Evolutionary conservation across 2,113 vertebrate genomes (phyloP).

Genomic region (Nyctibius bracteatus): DNA sequence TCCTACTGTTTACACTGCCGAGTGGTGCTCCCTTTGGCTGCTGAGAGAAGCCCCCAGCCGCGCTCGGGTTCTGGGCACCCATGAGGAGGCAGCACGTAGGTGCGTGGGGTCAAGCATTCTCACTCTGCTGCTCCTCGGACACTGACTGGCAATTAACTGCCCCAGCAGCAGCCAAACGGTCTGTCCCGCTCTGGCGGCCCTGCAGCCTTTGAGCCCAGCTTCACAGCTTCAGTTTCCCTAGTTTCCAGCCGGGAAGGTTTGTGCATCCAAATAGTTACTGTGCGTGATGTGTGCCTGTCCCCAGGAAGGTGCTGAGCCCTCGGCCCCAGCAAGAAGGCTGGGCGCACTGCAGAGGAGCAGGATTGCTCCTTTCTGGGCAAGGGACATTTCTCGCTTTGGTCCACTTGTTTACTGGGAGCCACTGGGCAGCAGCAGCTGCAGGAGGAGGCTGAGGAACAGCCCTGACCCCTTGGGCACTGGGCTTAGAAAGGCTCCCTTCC

Average conservation of each 20-base stretch:
- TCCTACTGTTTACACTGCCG: not conserved
- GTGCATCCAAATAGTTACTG: not conserved
- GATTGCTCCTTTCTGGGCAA: not conserved
- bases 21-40: conserved; percentile 55
- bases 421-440: not conserved
- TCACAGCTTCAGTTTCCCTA: not conserved
- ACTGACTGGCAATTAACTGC: not conserved
- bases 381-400: not conserved
- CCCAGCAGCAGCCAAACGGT: not conserved
- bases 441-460: not conserved
- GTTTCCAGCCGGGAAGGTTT: not conserved
- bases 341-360: not conserved
- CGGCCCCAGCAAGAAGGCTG: not conserved
- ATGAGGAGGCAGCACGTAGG: accelerated
- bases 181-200: not conserved
- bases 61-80: not conserved
- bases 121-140: not conserved
- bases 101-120: not conserved
- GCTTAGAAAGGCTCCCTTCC: conserved; percentile 21
- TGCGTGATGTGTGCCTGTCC: not conserved
- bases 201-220: not conserved
- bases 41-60: not conserved
- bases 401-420: not conserved
- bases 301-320: not conserved
- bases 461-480: not conserved